Percentiles rank a stretch among this genome's conserved stretches.
Evolutionary conservation across 2,113 vertebrate genomes (phyloP).

Genomic region (Corydoras maculifer): DNA sequence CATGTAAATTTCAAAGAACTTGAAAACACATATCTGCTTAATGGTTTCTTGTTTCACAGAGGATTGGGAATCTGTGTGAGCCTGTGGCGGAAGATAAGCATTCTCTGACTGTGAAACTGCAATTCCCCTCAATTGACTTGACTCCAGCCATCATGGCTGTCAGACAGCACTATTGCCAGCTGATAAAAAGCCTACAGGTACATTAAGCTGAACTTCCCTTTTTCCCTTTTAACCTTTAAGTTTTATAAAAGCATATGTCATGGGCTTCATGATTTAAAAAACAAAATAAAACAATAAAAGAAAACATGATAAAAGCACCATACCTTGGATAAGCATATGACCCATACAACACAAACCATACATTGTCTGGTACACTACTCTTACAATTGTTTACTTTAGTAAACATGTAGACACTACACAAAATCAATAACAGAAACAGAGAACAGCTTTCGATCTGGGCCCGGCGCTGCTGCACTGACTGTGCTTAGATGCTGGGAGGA

Average conservation of each 20-base stretch:
- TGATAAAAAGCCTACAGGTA: constrained; percentile 64
- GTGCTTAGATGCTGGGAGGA: too few relatives aligned
- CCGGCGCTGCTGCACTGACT: too few relatives aligned
- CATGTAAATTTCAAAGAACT: constrained; percentile 4
- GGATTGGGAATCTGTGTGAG: constrained; percentile 45
- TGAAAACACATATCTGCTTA: constrained; percentile 38
- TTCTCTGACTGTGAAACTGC: constrained; percentile 40
- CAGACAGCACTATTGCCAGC: constrained; percentile 61
- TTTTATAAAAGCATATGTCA: not conserved
- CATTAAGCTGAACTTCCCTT: constrained; percentile 6
- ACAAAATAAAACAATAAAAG: too few relatives aligned
- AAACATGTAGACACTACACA: too few relatives aligned
- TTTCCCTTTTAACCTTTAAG: constrained; percentile 1
- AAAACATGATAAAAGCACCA: too few relatives aligned
- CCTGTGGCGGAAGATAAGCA: constrained; percentile 39
- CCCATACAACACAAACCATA: too few relatives aligned
- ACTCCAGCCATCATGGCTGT: constrained; percentile 51
- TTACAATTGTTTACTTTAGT: too few relatives aligned
- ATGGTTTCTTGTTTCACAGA: constrained; percentile 45
- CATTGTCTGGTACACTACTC: too few relatives aligned
- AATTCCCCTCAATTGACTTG: constrained; percentile 60
- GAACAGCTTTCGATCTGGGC: too few relatives aligned
- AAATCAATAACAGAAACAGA: too few relatives aligned
- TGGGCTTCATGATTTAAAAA: too few relatives aligned
- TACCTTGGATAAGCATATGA: too few relatives aligned